Base-by-base conservation (phyloP, 1,140 invertebrate species). In the Chymomyza costata region DNA sequence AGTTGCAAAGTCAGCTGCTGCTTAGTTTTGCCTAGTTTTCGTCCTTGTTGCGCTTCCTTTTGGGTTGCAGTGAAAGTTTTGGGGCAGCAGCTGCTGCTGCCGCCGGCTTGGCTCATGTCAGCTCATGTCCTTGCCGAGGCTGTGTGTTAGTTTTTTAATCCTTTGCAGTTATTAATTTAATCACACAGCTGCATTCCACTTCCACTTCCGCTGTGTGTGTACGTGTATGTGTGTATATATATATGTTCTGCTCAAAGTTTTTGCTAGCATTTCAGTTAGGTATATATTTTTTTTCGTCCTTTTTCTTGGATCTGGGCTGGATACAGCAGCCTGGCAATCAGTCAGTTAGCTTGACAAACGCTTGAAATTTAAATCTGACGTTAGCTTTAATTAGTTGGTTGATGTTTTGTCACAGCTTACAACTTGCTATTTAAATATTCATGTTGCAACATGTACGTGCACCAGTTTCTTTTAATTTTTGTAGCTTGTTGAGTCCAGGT, bases 131-230 rank as follows among this genome's bases (percentile, higher is more conserved):
- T 65, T 78, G 73, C 54, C 67, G 57, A 67, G 63, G 57, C 67
- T 64, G n/a, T n/a, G n/a, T n/a, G 63, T 80, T 80, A 67, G 62
- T 80, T 78, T 74, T 78, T 80, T 73, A 80, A 80, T 81, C 74
- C 73, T 68, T 73, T 68, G 59, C 68, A 81, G 64, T 81, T 80
- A 81, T 80, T 80, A 80, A 80, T 80, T 80, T 80, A 80, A 81
- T 81, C 68, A 62, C 71, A 60, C 67, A 78, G 67, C 71, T 78
- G 71, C 71, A 78, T 65, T 70, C 78, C 57, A 49, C 63, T 51
- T 41, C 32, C 53, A 44, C 32, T n/a, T n/a, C n/a, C n/a, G n/a
- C n/a, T n/a, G n/a, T n/a, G 5, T 21, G 16, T 15, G 39, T 8
- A 17, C 17, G 37, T 21, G 15, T 10, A 30, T 15, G 14, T 10